Evolutionary conservation across 2,113 vertebrate species (phyloP), one percentile per base, ranked within the genome.

Genomic region (Mionectes macconnelli): DNA sequence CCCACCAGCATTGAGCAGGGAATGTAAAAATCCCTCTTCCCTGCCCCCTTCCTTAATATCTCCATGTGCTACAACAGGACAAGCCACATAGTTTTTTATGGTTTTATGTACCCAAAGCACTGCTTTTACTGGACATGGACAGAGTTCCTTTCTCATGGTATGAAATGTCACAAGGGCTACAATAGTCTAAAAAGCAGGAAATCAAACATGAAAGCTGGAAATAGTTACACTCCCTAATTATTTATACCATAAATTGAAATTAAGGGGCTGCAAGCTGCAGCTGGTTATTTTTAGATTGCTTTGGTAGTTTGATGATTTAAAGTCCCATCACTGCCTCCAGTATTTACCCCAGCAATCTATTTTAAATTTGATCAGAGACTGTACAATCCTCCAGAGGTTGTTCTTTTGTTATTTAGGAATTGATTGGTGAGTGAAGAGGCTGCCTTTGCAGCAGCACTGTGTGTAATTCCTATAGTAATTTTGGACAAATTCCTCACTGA

Each of bases 261-360:
- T 6, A 66, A 96, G 85, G 1, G 57, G 33, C 83, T 94, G 74
- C 83, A 92, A 70, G 87, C 70, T 87, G 93, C 63, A 80, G 44
- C 30, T 81, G 35, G 45, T 94, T 96, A 95, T 96, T 95, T 96
- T 96, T 95, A 90, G 93, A 47, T 42, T 35, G 45, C 62, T 96
- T 92, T 90, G 93, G 85, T 89, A 78, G 44, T 76, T 53, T 91
- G 81, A 56, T 94, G 70, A 93, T 93, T 91, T 82, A 33, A 89
- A 94, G 70, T 94, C 75, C 82, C 79, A 83, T 74, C 70, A 80
- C 90, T 73, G 89, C 70, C 57, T 90, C 78, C 55, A 85, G 53
- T 95, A 91, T 87, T 93, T 95, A 88, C 76, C 59, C 40, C 64
- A 90, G 82, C 62, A 89, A 91, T 88, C 82, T 87, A 63, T 85